phyloP scores from a whole-genome alignment of 2,888 invertebrate genomes.

The Napeogenes inachia region DNA sequence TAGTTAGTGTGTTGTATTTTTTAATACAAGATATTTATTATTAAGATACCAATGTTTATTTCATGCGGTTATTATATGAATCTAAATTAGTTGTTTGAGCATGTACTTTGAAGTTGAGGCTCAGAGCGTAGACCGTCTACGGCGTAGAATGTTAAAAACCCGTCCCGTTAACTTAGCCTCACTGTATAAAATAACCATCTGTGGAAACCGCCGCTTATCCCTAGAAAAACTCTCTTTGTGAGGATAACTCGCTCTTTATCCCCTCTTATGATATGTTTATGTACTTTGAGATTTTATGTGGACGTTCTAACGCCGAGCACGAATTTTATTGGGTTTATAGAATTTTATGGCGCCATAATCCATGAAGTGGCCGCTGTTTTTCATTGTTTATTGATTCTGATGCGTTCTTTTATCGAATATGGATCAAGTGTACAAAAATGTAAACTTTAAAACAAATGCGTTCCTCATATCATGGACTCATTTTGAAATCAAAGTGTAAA shows the following conservation, averaged over 20 bases:
- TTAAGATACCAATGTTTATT: too few relatives aligned
- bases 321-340: conserved; percentile 77
- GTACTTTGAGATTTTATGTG: conserved; percentile 77
- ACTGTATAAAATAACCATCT: conserved; percentile 78
- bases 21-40: too few relatives aligned
- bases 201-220: conserved; percentile 67
- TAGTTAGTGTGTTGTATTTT: too few relatives aligned
- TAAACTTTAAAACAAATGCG: neutral
- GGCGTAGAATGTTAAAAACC: conserved; percentile 39
- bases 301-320: conserved; percentile 74
- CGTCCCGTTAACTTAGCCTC: conserved; percentile 63
- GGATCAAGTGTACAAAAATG: neutral
- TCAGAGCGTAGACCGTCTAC: conserved; percentile 35
- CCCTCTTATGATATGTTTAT: conserved; percentile 78
- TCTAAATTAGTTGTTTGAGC: too few relatives aligned
- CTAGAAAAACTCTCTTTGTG: conserved; percentile 71
- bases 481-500: conserved; percentile 38
- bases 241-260: conserved; percentile 69
- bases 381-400: conserved; percentile 74
- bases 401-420: conserved; percentile 45
- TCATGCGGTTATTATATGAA: too few relatives aligned
- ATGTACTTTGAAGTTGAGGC: conserved; percentile 7
- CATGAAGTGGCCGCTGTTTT: conserved; percentile 70
- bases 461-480: neutral
- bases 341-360: conserved; percentile 73